Conservation (phyloP, 2,113 vertebrate genomes). For the Crotalus tigris region DNA sequence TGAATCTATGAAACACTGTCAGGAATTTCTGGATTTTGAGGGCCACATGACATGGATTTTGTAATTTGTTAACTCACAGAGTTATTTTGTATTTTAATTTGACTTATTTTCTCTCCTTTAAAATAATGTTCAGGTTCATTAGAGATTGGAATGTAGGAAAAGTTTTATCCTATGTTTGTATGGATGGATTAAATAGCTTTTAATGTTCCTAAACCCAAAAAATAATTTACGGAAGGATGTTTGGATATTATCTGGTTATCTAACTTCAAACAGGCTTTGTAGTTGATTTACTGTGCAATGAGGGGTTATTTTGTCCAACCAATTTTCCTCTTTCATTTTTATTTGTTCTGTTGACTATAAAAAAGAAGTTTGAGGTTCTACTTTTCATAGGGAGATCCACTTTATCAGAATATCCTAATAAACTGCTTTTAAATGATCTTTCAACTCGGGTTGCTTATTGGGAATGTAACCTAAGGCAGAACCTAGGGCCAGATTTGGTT, state of each 20-base stretch:
- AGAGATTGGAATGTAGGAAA: too few relatives aligned
- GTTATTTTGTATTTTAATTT: neutral
- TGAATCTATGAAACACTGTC: neutral
- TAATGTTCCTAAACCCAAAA: too few relatives aligned
- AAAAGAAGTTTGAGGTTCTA: neutral
- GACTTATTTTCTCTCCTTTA: neutral
- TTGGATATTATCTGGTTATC: too few relatives aligned
- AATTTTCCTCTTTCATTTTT: neutral
- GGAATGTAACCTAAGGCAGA: neutral
- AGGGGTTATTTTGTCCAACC: neutral
- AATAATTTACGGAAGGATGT: too few relatives aligned
- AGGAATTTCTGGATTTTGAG: neutral
- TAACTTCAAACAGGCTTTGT: too few relatives aligned
- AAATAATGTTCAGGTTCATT: neutral
- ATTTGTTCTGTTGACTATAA: neutral
- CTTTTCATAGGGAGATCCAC: neutral
- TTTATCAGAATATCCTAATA: neutral
- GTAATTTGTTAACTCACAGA: neutral
- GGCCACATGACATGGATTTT: too few relatives aligned
- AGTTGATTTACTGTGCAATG: too few relatives aligned
- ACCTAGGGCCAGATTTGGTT: neutral
- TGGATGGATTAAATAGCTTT: too few relatives aligned
- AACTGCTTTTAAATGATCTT: neutral
- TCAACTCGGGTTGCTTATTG: neutral
- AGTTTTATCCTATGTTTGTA: too few relatives aligned